Percentiles rank a stretch among this genome's conserved stretches.
Conservation (phyloP, 1,140 invertebrate species). For the Bombus confusus region DNA sequence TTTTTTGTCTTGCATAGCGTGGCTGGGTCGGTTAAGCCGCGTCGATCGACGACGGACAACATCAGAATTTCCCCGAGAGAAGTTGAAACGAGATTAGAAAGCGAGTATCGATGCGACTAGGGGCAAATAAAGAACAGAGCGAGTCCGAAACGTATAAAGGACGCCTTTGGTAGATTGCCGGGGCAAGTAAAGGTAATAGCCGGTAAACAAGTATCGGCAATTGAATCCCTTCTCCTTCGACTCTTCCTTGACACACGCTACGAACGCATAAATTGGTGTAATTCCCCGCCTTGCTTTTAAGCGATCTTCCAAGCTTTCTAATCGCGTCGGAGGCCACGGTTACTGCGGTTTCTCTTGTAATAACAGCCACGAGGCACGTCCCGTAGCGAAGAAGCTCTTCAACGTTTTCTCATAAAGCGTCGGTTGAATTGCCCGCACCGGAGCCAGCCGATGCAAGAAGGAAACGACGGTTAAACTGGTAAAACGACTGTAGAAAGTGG, state of each 20-base stretch:
- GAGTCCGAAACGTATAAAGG: conserved; percentile 33
- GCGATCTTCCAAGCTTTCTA: conserved; percentile 63
- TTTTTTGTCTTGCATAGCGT: background rate
- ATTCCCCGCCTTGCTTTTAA: conserved; percentile 65
- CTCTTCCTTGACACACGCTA: conserved; percentile 42
- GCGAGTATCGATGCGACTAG: background rate
- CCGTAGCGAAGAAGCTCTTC: conserved; percentile 68
- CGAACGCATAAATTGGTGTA: conserved; percentile 74
- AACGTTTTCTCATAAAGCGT: conserved; percentile 75
- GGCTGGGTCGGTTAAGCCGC: background rate
- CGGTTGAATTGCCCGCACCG: conserved; percentile 56
- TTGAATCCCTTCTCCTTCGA: conserved; percentile 15
- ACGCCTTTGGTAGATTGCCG: conserved; percentile 55
- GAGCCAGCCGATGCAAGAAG: conserved; percentile 28
- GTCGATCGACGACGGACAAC: conserved; percentile 20
- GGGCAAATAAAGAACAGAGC: background rate
- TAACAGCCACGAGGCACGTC: conserved; percentile 74
- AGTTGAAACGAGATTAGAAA: conserved; percentile 47
- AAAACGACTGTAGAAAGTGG: background rate
- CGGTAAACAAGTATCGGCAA: conserved; percentile 8
- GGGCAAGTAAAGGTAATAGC: conserved; percentile 32
- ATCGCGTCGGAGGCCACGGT: conserved; percentile 46
- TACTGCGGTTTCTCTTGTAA: conserved; percentile 71
- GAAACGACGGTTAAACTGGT: conserved; percentile 32
- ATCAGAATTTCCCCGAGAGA: background rate